phyloP scores from a whole-genome alignment of 2,888 invertebrate species.

The Pandemis heparana region DNA sequence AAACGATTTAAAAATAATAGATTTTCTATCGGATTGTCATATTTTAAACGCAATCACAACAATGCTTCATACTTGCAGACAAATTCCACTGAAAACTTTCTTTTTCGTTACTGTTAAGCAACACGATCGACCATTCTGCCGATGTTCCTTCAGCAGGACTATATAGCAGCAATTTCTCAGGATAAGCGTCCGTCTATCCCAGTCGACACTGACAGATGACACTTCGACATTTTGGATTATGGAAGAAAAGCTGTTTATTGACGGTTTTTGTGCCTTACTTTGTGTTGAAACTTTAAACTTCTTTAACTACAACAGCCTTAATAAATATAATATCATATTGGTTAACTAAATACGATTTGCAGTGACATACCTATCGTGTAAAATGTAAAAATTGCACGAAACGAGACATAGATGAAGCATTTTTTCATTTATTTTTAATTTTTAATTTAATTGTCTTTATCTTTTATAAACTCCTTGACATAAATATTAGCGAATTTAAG shows the following conservation, averaged over 20 bases:
- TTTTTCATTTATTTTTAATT: too few species aligned
- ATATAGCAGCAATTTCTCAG: slow-evolving; percentile 46
- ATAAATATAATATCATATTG: too few species aligned
- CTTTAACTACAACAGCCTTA: background rate
- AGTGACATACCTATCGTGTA: too few species aligned
- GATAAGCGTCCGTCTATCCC: slow-evolving; percentile 44
- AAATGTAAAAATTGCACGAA: too few species aligned
- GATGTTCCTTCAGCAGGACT: slow-evolving; percentile 34
- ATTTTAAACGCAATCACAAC: too few species aligned
- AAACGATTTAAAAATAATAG: too few species aligned
- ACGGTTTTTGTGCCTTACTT: slow-evolving; percentile 7
- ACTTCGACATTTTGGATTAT: slow-evolving; percentile 37
- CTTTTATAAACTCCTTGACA: too few species aligned
- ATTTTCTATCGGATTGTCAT: too few species aligned
- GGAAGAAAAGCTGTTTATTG: slow-evolving; percentile 41
- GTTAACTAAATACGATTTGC: too few species aligned
- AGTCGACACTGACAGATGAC: slow-evolving; percentile 45
- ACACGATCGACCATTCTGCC: slow-evolving; percentile 24
- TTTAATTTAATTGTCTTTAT: too few species aligned
- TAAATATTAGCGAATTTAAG: too few species aligned
- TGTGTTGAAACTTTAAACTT: background rate
- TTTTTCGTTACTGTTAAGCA: slow-evolving; percentile 10
- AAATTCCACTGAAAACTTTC: background rate
- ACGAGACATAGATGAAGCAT: too few species aligned
- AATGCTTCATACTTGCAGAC: background rate